These are phyloP conservation scores for Larimichthys crocea DNA, from an alignment of 2,113 vertebrate genomes.

Conservation along the genomic window DNA sequence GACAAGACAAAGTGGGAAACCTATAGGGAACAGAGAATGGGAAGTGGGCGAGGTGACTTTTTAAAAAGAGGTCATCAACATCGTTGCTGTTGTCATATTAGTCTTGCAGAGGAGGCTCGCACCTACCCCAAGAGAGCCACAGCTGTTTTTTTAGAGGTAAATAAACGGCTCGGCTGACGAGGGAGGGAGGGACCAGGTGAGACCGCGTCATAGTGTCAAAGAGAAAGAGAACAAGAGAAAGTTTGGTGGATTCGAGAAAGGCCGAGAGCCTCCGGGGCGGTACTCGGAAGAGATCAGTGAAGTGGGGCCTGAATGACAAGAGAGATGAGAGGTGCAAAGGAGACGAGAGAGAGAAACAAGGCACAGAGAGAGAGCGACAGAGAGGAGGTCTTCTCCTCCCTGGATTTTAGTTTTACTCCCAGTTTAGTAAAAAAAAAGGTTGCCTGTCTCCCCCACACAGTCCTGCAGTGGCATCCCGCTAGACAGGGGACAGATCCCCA, in stretches of 20 bases:
- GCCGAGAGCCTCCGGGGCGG: neutral
- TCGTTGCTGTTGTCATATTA: constrained; percentile 31
- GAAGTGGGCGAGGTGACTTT: neutral
- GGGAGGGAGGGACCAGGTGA: constrained; percentile 1
- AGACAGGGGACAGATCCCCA: neutral
- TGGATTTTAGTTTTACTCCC: constrained; percentile 18
- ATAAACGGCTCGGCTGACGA: neutral
- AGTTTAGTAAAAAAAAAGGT: constrained; percentile 42
- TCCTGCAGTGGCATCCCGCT: constrained; percentile 5
- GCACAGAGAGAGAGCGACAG: neutral
- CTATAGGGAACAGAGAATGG: neutral
- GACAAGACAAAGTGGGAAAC: neutral
- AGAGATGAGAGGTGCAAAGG: neutral
- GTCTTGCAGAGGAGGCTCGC: neutral
- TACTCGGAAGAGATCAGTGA: neutral
- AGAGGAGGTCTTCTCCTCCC: neutral
- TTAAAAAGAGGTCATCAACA: neutral
- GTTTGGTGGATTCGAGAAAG: constrained; percentile 8
- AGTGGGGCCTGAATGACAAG: constrained; percentile 14
- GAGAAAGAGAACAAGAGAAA: neutral
- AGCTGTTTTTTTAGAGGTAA: constrained; percentile 18
- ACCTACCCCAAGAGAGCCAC: neutral
- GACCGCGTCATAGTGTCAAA: neutral
- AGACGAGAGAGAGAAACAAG: neutral
- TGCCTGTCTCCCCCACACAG: constrained; percentile 19